These are phyloP conservation scores for Ophiodon elongatus DNA, from an alignment of 2,113 vertebrate genomes.

Conservation along the genomic window DNA sequence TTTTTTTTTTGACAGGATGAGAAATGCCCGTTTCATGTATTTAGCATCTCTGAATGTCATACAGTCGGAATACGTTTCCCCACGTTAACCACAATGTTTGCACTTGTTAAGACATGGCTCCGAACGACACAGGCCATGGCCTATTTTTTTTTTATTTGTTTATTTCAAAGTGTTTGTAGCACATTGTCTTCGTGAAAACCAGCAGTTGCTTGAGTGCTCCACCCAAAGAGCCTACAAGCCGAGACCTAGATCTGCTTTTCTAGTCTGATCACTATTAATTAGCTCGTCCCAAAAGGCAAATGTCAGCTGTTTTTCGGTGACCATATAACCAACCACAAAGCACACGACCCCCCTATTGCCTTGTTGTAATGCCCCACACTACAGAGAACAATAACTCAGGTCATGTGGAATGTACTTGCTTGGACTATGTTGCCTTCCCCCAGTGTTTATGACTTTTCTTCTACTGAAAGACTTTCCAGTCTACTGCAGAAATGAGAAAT, in stretches of 20 bases:
- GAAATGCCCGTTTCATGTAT: constrained; percentile 85
- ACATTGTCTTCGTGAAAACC: constrained; percentile 41
- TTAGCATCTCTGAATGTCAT: constrained; percentile 78
- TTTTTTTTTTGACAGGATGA: constrained; percentile 80
- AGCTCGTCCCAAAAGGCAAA: constrained; percentile 68
- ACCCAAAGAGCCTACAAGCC: constrained; percentile 1
- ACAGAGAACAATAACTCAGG: constrained; percentile 93
- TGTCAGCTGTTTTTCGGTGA: constrained; percentile 61
- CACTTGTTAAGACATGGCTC: constrained; percentile 40
- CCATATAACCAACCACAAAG: constrained; percentile 86
- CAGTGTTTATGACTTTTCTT: constrained; percentile 84
- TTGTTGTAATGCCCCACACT: constrained; percentile 79
- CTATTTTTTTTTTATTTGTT: constrained; percentile 24
- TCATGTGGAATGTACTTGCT: constrained; percentile 93
- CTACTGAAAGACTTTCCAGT: constrained; percentile 86
- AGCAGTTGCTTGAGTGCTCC: constrained; percentile 41
- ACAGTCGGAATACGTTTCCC: constrained; percentile 66
- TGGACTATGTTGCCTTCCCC: constrained; percentile 89
- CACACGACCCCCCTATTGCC: constrained; percentile 86
- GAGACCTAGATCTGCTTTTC: constrained; percentile 19
- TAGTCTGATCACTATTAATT: constrained; percentile 32
- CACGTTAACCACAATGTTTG: constrained; percentile 39
- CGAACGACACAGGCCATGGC: background rate
- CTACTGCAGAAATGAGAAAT: constrained; percentile 81
- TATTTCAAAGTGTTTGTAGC: constrained; percentile 53